These are phyloP conservation scores for Nomada ruficornis DNA, from an alignment of 2,888 invertebrate genomes.

Conservation along the genomic window DNA sequence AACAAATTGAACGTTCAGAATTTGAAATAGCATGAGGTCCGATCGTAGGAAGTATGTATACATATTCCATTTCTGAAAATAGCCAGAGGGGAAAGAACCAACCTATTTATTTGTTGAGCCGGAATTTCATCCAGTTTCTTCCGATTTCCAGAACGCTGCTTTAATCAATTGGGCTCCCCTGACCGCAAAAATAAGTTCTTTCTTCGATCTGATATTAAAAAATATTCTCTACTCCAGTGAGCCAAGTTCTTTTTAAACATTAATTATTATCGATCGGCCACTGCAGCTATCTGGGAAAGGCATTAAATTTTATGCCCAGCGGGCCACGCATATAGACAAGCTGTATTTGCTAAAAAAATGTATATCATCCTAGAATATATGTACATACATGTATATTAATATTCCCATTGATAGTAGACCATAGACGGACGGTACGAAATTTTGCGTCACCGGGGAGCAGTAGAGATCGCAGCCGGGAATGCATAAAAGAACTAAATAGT, in stretches of 20 bases:
- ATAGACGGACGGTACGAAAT: not conserved
- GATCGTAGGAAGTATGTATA: not conserved
- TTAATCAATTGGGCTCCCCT: constrained; percentile 6
- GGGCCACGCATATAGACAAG: too few relatives aligned
- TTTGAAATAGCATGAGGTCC: too few relatives aligned
- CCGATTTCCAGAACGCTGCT: constrained; percentile 14
- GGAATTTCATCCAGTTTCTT: constrained; percentile 11
- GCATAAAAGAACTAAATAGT: constrained; percentile 52
- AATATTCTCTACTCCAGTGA: not conserved
- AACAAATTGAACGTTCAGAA: not conserved
- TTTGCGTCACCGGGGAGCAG: not conserved
- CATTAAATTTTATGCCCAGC: too few relatives aligned
- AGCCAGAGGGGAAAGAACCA: not conserved
- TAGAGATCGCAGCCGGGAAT: constrained; percentile 23
- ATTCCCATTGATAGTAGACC: constrained; percentile 2
- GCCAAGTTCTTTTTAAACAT: not conserved
- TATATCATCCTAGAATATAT: too few relatives aligned
- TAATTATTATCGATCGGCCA: not conserved
- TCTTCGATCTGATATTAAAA: not conserved
- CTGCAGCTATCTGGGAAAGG: too few relatives aligned
- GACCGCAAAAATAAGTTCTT: not conserved
- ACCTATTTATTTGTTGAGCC: constrained; percentile 4
- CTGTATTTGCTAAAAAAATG: too few relatives aligned
- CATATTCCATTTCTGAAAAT: not conserved
- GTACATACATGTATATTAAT: not conserved